A percentile compares a stretch with the other conserved stretches of the same genome.
Conservation (phyloP, 2,797 vertebrate genomes). For the Vespertilio murinus region DNA sequence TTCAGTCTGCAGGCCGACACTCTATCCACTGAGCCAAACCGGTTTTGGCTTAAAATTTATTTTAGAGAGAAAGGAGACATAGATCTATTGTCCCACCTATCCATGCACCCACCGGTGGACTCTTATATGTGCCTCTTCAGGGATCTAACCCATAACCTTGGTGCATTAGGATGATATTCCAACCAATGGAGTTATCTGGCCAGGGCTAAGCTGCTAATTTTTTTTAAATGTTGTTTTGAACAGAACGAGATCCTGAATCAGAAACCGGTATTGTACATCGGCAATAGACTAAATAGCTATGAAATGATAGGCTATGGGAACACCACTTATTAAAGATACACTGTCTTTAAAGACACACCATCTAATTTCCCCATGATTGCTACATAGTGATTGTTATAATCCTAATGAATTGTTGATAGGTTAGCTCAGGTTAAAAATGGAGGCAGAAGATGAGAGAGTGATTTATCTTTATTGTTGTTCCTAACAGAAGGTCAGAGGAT, state of each 20-base stretch:
- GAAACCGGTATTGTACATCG: neutral
- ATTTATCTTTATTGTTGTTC: slow-evolving; percentile 26
- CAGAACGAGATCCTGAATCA: neutral
- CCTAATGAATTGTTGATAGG: neutral
- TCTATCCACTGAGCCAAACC: too few species aligned
- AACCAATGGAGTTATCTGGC: neutral
- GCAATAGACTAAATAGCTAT: neutral
- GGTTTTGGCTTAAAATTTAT: too few species aligned
- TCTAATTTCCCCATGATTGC: slow-evolving; percentile 1
- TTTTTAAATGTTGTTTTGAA: neutral
- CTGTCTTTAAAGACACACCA: neutral
- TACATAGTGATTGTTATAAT: neutral
- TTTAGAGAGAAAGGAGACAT: neutral
- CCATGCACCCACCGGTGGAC: neutral
- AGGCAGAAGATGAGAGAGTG: neutral
- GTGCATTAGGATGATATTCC: neutral
- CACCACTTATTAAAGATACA: neutral
- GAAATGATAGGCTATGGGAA: neutral
- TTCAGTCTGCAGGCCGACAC: too few species aligned
- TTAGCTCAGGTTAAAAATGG: slow-evolving; percentile 27
- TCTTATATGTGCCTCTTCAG: neutral
- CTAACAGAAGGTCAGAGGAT: slow-evolving; percentile 54
- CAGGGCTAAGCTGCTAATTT: neutral
- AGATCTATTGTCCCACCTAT: neutral
- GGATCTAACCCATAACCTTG: too few species aligned